A percentile compares a stretch with the other conserved stretches of the same genome.
These are phyloP conservation scores for Coryphaenoides rupestris DNA, from an alignment of 2,113 vertebrate genomes.

Conservation along the genomic window DNA sequence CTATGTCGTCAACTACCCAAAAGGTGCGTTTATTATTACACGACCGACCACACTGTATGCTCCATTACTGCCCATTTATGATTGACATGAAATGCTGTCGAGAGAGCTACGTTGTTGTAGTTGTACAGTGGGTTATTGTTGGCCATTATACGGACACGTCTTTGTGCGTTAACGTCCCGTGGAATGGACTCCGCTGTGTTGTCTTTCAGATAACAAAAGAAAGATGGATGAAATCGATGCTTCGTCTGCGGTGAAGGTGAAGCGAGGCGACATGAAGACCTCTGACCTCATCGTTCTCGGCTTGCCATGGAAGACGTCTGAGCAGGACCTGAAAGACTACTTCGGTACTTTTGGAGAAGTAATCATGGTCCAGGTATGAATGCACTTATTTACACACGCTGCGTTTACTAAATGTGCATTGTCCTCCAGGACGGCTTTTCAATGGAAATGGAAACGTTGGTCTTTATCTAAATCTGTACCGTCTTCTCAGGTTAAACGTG, in stretches of 20 bases:
- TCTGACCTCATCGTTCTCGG: slow-evolving; percentile 95
- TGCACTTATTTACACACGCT: background rate
- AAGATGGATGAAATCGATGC: slow-evolving; percentile 99
- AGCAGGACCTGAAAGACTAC: slow-evolving; percentile 97
- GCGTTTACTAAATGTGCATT: background rate
- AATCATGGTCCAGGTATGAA: slow-evolving; percentile 95
- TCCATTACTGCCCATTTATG: too few species aligned
- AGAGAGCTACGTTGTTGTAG: too few species aligned
- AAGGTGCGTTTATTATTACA: slow-evolving; percentile 77
- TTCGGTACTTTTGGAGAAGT: slow-evolving; percentile 98
- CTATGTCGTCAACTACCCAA: slow-evolving; percentile 95
- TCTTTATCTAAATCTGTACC: background rate
- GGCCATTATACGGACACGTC: too few species aligned
- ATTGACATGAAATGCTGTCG: too few species aligned
- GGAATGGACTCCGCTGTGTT: background rate
- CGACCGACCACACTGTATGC: background rate
- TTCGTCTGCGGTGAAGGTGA: slow-evolving; percentile 95
- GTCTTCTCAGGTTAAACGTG: slow-evolving; percentile 86
- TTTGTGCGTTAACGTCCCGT: too few species aligned
- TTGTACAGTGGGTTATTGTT: too few species aligned
- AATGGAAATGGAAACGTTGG: background rate
- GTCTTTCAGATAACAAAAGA: slow-evolving; percentile 88
- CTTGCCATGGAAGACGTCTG: slow-evolving; percentile 95
- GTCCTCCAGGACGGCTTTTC: too few species aligned
- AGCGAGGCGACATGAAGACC: slow-evolving; percentile 95